These are phyloP conservation scores for Heliconius hewitsoni DNA, from an alignment of 1,140 invertebrate genomes.

Conservation along the genomic window DNA sequence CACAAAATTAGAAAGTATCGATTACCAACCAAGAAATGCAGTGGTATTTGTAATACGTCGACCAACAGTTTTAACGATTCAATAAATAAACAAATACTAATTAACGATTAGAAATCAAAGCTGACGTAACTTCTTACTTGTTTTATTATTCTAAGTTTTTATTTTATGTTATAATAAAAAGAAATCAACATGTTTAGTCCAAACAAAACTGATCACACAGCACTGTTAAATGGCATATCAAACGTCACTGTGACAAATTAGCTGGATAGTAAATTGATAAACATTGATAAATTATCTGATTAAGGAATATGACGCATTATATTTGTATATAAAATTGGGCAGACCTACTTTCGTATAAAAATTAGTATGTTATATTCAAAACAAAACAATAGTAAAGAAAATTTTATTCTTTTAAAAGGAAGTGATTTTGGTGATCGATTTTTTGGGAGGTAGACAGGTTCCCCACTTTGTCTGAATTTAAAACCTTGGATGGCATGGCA, in stretches of 20 bases:
- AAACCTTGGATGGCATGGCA: too few relatives aligned
- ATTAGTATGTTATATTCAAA: background rate
- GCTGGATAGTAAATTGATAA: slow-evolving; percentile 19
- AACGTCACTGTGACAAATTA: slow-evolving; percentile 30
- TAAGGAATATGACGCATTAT: slow-evolving; percentile 23
- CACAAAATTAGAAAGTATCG: background rate
- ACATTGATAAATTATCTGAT: slow-evolving; percentile 35
- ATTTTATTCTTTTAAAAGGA: background rate
- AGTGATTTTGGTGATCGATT: too few relatives aligned
- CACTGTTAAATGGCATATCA: slow-evolving; percentile 12
- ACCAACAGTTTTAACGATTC: background rate
- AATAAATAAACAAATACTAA: background rate
- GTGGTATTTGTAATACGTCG: background rate
- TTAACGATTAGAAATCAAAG: background rate
- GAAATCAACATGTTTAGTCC: background rate
- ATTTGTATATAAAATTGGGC: background rate
- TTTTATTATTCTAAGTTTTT: background rate
- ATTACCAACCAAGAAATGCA: background rate
- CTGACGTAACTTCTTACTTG: background rate
- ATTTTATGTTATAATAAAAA: background rate
- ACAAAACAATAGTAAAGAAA: background rate
- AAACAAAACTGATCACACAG: background rate
- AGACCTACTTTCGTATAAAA: background rate
- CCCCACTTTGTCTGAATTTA: too few relatives aligned
- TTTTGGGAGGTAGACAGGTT: too few relatives aligned